Percentiles rank a stretch among this genome's conserved stretches.
These are phyloP conservation scores for Cetoscarus ocellatus DNA, from an alignment of 2,797 vertebrate species.

Conservation along the genomic window DNA sequence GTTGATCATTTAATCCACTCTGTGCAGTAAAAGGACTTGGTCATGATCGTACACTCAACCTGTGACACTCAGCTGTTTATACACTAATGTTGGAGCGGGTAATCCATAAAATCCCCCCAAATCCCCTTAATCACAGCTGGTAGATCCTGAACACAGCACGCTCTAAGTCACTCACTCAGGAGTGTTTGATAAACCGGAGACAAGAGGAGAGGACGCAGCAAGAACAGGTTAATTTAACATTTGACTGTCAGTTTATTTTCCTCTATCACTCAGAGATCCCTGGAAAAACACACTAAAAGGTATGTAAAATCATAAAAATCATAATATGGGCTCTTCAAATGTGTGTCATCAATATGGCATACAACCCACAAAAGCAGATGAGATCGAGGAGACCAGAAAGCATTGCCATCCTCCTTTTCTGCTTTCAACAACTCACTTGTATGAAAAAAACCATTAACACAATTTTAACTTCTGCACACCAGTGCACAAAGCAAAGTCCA, in stretches of 20 bases:
- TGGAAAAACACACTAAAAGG: too few species aligned
- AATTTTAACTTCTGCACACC: too few species aligned
- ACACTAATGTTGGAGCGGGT: conserved; percentile 78
- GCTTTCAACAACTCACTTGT: too few species aligned
- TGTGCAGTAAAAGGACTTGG: conserved; percentile 67
- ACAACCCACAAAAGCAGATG: too few species aligned
- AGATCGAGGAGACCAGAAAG: too few species aligned
- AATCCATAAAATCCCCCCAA: conserved; percentile 81
- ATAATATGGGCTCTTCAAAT: too few species aligned
- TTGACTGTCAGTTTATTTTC: not conserved
- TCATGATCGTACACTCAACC: conserved; percentile 76
- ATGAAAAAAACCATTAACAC: too few species aligned
- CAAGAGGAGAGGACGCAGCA: conserved; percentile 24
- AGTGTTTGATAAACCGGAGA: conserved; percentile 45
- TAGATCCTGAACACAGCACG: conserved; percentile 78
- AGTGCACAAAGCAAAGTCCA: too few species aligned
- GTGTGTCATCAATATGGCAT: too few species aligned
- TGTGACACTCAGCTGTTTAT: conserved; percentile 83
- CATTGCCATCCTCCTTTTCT: too few species aligned
- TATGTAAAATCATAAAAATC: too few species aligned
- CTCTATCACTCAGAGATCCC: too few species aligned
- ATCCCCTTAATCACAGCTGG: conserved; percentile 82
- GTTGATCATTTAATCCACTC: conserved; percentile 73
- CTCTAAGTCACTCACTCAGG: conserved; percentile 54
- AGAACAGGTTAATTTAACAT: conserved; percentile 43